Evolutionary conservation across 2,888 invertebrate species (phyloP).

Genomic region (Phengaris alcon): DNA sequence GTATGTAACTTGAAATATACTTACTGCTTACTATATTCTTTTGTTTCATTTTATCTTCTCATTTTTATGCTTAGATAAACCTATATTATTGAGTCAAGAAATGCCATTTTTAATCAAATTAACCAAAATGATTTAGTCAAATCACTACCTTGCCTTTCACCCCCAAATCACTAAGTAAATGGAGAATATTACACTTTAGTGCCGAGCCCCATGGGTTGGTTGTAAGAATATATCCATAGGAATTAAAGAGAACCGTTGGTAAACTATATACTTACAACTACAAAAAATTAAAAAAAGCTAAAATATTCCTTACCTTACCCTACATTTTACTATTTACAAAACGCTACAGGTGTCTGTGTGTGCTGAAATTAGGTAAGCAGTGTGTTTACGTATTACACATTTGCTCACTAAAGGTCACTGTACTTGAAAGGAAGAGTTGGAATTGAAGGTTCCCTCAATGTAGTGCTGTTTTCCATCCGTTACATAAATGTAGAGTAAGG

Average conservation of each 20-base stretch:
- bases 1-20: slow-evolving; percentile 48
- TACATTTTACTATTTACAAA: not conserved
- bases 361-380: not conserved
- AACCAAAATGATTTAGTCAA: too few relatives aligned
- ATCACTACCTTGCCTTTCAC: too few relatives aligned
- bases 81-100: not conserved
- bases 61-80: not conserved
- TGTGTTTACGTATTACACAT: not conserved
- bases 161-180: too few relatives aligned
- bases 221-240: too few relatives aligned
- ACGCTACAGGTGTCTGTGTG: slow-evolving; percentile 5
- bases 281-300: too few relatives aligned
- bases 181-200: too few relatives aligned
- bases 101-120: not conserved
- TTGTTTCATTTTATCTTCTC: slow-evolving; percentile 45
- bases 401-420: not conserved
- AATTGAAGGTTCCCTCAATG: not conserved
- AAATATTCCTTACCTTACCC: not conserved
- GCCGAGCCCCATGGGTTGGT: too few relatives aligned
- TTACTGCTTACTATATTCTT: slow-evolving; percentile 48
- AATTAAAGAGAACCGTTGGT: too few relatives aligned
- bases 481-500: too few relatives aligned
- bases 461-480: too few relatives aligned
- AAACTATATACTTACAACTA: too few relatives aligned
- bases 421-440: not conserved